Conservation (phyloP, 2,113 vertebrate species). For the Catagonus wagneri region DNA sequence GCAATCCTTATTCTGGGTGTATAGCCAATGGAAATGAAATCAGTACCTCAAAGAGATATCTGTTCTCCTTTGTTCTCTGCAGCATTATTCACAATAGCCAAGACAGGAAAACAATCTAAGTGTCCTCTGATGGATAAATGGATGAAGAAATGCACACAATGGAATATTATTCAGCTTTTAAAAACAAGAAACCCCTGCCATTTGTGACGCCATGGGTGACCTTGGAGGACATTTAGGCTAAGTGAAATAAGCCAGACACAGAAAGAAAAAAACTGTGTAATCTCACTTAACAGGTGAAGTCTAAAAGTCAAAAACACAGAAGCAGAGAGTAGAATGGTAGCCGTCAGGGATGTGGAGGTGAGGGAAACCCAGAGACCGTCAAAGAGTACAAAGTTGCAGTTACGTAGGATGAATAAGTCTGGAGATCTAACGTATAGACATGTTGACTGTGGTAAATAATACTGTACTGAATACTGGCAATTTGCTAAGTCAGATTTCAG, state of each 20-base stretch:
- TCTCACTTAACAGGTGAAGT: not conserved
- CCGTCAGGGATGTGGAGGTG: not conserved
- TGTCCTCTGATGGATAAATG: not conserved
- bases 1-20: not conserved
- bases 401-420: not conserved
- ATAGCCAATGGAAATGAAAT: not conserved
- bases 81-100: not conserved
- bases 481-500: not conserved
- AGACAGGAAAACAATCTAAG: not conserved
- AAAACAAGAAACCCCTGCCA: not conserved
- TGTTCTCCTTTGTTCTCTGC: not conserved
- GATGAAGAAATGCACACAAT: not conserved
- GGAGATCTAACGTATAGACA: not conserved
- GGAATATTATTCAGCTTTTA: not conserved
- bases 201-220: not conserved
- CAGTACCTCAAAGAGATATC: not conserved
- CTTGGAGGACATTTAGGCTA: not conserved
- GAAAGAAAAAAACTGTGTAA: not conserved
- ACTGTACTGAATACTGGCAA: not conserved
- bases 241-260: not conserved
- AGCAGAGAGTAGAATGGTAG: not conserved
- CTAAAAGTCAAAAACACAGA: not conserved
- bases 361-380: not conserved
- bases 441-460: not conserved
- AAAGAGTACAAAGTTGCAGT: not conserved